These are phyloP conservation scores for Baccha elongata DNA, from an alignment of 2,888 invertebrate genomes.

Conservation along the genomic window DNA sequence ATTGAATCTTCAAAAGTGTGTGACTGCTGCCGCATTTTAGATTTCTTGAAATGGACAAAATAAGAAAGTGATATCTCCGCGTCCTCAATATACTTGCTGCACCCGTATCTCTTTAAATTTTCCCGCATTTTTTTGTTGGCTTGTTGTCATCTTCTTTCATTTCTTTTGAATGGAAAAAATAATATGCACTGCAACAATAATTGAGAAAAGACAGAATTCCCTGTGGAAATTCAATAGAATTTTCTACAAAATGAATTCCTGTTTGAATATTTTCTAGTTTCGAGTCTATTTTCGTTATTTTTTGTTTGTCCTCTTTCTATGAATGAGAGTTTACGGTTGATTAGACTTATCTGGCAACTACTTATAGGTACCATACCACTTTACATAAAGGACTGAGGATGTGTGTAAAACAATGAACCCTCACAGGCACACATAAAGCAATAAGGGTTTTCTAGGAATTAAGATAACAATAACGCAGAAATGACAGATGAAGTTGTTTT, in stretches of 20 bases:
- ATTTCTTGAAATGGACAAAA: slow-evolving; percentile 7
- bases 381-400: too few species aligned
- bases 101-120: slow-evolving; percentile 33
- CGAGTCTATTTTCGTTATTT: neutral
- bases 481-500: neutral
- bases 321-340: slow-evolving; percentile 18
- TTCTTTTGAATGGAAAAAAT: slow-evolving; percentile 1
- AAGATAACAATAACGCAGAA: neutral
- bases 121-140: slow-evolving; percentile 19
- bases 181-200: neutral
- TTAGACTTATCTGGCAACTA: slow-evolving; percentile 8
- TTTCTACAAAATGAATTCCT: slow-evolving; percentile 7
- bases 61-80: neutral
- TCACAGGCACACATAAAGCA: neutral
- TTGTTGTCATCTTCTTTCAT: neutral
- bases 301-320: neutral
- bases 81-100: neutral
- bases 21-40: neutral
- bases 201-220: neutral
- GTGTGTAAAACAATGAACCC: neutral
- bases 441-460: neutral
- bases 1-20: slow-evolving; percentile 15
- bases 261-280: slow-evolving; percentile 7
- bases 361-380: too few species aligned
- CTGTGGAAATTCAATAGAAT: slow-evolving; percentile 1